These are phyloP conservation scores for Musca vetustissima DNA, from an alignment of 1,140 invertebrate species.

Conservation along the genomic window DNA sequence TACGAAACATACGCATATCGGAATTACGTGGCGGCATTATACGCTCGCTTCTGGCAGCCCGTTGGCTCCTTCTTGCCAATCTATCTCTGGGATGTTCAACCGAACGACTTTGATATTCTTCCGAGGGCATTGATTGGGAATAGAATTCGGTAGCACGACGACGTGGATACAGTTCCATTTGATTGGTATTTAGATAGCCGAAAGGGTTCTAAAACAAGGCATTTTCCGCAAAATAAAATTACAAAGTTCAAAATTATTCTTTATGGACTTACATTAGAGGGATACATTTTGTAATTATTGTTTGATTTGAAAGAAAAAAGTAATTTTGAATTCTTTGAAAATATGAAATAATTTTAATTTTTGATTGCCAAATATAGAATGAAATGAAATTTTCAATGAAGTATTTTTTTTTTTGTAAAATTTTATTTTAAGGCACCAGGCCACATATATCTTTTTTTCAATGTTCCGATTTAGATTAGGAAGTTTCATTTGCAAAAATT, in stretches of 20 bases:
- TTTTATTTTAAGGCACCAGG: too few species aligned
- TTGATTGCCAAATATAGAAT: too few species aligned
- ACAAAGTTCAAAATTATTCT: neutral
- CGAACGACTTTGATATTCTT: constrained; percentile 28
- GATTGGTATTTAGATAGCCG: neutral
- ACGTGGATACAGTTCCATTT: constrained; percentile 29
- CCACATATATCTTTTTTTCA: too few species aligned
- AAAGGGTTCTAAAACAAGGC: constrained; percentile 3
- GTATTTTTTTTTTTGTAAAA: too few species aligned
- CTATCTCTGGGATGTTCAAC: constrained; percentile 28
- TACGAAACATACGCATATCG: constrained; percentile 29
- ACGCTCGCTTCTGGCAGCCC: constrained; percentile 13
- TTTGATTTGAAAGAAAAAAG: too few species aligned
- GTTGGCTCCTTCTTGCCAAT: neutral
- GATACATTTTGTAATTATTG: constrained; percentile 20
- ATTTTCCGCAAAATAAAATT: neutral
- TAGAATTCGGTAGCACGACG: constrained; percentile 27
- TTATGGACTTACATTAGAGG: constrained; percentile 27
- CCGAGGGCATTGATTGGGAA: constrained; percentile 19
- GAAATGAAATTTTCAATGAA: too few species aligned
- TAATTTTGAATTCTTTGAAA: too few species aligned
- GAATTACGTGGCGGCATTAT: constrained; percentile 27
- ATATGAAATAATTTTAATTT: too few species aligned
- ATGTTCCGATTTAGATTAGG: too few species aligned
- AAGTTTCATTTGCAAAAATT: too few species aligned